phyloP scores from a whole-genome alignment of 2,888 invertebrate genomes.

The Watsonalla binaria region DNA sequence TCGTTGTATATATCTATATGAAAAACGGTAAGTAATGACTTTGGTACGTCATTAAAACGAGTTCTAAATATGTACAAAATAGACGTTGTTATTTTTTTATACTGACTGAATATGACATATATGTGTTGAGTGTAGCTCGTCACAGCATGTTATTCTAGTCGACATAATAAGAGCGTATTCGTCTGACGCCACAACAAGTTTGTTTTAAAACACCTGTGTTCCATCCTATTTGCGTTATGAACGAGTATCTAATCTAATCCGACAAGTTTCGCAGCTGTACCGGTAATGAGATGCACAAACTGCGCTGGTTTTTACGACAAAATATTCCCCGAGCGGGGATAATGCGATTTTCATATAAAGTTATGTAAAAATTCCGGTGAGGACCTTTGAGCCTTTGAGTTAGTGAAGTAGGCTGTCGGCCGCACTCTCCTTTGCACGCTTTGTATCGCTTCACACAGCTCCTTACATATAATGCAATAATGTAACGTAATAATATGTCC shows the following conservation, averaged over 20 bases:
- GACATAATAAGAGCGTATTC: not conserved
- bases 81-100: too few relatives aligned
- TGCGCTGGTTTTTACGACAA: constrained; percentile 24
- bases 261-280: constrained; percentile 14
- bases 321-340: constrained; percentile 21
- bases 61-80: too few relatives aligned
- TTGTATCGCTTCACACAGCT: constrained; percentile 1
- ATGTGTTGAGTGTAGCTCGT: not conserved
- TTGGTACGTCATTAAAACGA: too few relatives aligned
- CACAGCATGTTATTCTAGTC: constrained; percentile 4
- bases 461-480: too few relatives aligned
- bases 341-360: constrained; percentile 52
- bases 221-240: not conserved
- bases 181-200: not conserved
- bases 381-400: constrained; percentile 29
- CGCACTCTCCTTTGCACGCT: constrained; percentile 20
- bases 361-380: constrained; percentile 44
- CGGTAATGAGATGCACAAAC: constrained; percentile 31
- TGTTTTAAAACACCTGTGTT: not conserved
- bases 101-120: too few relatives aligned
- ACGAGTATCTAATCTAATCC: constrained; percentile 8
- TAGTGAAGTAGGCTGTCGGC: constrained; percentile 21
- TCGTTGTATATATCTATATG: too few relatives aligned
- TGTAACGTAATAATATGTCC: too few relatives aligned
- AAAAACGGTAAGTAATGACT: too few relatives aligned